Evolutionary conservation across 2,888 invertebrate genomes (phyloP), one percentile per base, ranked within the genome.

Genomic region (Latheticus oryzae): DNA sequence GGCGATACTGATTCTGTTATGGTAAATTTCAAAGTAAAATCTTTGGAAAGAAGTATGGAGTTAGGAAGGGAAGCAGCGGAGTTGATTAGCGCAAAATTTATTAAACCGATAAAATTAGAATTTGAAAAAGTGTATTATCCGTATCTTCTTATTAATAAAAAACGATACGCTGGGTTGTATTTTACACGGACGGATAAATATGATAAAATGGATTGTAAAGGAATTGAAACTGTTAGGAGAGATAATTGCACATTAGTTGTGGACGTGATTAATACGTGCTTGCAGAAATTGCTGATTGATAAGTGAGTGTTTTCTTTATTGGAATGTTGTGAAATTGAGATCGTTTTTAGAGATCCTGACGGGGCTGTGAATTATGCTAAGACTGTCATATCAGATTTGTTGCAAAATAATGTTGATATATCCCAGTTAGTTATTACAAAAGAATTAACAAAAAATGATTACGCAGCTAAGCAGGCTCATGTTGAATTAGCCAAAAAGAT

Each of bases 1-100:
- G 99, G 99, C 37, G 99, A 99, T 76, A 99, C 99, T 0, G 99
- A 99, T 82, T 99, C 99, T 2, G 99, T 99, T 2, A 99, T 99
- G 99, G 95, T 99, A 3, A 95, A 96, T 77, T 99, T 99, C 83
- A 97, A 97, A 50, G 95, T 95, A 0, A 89, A 90, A 74, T 87
- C 90, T 1, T 84, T 99, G 11, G 92, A 90, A 65, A 91, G 93
- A 70, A 94, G 96, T 55, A 98, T 99, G 96, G 88, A 91, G 70
- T 81, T 98, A 35, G 98, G 97, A 0, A 85, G 85, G 73, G 94
- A 98, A 78, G 99, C 99, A 1, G 99, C 99, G 0, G 91, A 90
- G 48, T 88, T 86, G 78, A 96, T 99, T 3, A 92, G 95, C 30
- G 78, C 85, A 0, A 95, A 95, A 76, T 99, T 99, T 81, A 88